Evolutionary conservation across 2,888 invertebrate genomes (phyloP).

Genomic region (Marasmarcha lunaedactyla): DNA sequence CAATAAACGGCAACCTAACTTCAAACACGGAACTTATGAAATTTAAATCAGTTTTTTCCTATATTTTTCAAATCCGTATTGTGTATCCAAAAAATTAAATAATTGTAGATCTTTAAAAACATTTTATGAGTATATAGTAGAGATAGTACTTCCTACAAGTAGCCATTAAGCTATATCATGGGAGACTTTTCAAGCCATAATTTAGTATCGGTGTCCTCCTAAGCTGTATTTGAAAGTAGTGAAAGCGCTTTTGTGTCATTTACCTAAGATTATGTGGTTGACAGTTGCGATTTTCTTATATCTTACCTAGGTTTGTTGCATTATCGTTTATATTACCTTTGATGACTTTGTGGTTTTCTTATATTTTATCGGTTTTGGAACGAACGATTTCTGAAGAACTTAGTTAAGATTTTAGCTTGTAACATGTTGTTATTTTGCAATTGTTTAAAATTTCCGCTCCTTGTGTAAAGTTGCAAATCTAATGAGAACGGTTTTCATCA

Average conservation of each 20-base stretch:
- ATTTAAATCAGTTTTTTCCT: too few relatives aligned
- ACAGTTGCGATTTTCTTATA: slow-evolving; percentile 28
- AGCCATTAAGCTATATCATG: slow-evolving; percentile 25
- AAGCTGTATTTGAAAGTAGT: slow-evolving; percentile 28
- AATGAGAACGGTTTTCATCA: too few relatives aligned
- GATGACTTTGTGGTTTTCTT: slow-evolving; percentile 10
- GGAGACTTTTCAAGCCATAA: slow-evolving; percentile 24
- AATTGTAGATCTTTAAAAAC: too few relatives aligned
- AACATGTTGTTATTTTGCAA: not conserved
- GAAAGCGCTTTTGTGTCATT: slow-evolving; percentile 36
- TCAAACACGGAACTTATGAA: too few relatives aligned
- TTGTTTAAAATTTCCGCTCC: not conserved
- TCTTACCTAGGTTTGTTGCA: slow-evolving; percentile 24
- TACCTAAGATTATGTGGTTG: slow-evolving; percentile 24
- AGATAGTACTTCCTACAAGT: too few relatives aligned
- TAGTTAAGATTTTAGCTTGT: not conserved
- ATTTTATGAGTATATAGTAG: too few relatives aligned
- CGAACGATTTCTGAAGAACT: not conserved
- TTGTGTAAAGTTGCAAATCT: too few relatives aligned
- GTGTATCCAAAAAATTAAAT: too few relatives aligned
- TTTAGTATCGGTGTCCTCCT: slow-evolving; percentile 26
- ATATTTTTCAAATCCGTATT: too few relatives aligned
- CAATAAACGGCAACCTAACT: too few relatives aligned
- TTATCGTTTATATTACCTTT: slow-evolving; percentile 20
- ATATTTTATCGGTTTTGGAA: not conserved